Base-by-base conservation (phyloP, 1,140 invertebrate genomes). In the Amphibalanus amphitrite region DNA sequence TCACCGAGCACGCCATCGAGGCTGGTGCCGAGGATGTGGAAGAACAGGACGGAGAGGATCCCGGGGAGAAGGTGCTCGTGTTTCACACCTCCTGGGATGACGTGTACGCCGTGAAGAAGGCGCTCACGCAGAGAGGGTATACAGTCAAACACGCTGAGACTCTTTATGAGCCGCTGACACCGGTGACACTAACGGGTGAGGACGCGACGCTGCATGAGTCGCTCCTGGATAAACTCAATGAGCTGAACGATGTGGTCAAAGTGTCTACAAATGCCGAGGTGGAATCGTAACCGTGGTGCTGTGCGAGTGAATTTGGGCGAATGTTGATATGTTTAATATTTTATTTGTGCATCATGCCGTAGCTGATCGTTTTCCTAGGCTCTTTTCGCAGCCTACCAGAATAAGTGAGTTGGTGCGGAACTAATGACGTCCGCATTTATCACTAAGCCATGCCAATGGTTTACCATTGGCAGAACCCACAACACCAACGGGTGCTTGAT, bases 1-100 rank as follows among this genome's bases (percentile, higher is more conserved):
- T 83, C 23, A 83, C 82, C 17, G 85, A 87, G 33, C 82, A 86
- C 81, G 87, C 86, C 0, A 87, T 88, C 73, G 79, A 82, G 73
- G 76, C 79, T 65, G 85, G 83, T 4, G 86, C 86, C 1, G 84
- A 87, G 77, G 86, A 88, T 70, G 85, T 87, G 1, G 78, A 82
- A 64, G 78, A 81, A 78, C 47, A 83, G 59, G 74, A 83, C 29
- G 77, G 83, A 17, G 76, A 81, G 29, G 76, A 79, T 38, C 74
- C 72, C 40, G 71, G 82, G 81, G 76, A 83, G 82, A 78, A 13
- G 25, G 68, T 28, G 28, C 40, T 8, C 47, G 68, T 28, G 70
- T 71, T 71, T 26, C 33, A 29, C 28, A 64, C 33, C 15, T 28
- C 70, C 3, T 68, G 64, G n/a, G 70, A 71, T 17, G 70, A 71